phyloP scores from a whole-genome alignment of 2,888 invertebrate species.

The Ophion ventricosus region DNA sequence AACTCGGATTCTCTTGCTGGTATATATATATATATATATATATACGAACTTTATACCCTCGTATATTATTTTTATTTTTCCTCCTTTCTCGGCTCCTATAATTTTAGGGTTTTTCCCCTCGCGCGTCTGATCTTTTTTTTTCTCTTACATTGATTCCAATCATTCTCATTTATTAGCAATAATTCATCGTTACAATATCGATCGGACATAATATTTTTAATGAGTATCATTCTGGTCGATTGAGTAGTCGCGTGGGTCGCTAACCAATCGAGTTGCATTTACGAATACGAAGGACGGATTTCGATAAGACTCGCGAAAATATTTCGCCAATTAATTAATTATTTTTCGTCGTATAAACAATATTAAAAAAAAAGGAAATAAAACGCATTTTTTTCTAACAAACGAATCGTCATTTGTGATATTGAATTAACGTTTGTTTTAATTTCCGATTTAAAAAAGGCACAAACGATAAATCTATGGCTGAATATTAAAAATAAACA shows the following conservation, averaged over 20 bases:
- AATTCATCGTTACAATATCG: slow-evolving; percentile 2
- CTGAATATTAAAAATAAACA: no score
- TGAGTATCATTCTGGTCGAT: neutral
- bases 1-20: slow-evolving; percentile 1
- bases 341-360: neutral
- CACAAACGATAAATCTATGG: no score
- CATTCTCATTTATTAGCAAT: slow-evolving; percentile 16
- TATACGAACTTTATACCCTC: neutral
- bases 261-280: no score
- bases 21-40: no score
- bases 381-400: no score
- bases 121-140: neutral
- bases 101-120: neutral
- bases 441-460: no score
- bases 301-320: slow-evolving; percentile 59
- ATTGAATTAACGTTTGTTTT: no score
- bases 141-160: neutral
- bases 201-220: neutral
- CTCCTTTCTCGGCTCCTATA: neutral
- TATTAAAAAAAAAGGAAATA: neutral
- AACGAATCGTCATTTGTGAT: no score
- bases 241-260: neutral
- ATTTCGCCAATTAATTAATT: neutral
- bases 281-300: slow-evolving; percentile 65
- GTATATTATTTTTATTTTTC: neutral